These are phyloP conservation scores for Malurus melanocephalus DNA, from an alignment of 2,113 vertebrate genomes.

Conservation along the genomic window DNA sequence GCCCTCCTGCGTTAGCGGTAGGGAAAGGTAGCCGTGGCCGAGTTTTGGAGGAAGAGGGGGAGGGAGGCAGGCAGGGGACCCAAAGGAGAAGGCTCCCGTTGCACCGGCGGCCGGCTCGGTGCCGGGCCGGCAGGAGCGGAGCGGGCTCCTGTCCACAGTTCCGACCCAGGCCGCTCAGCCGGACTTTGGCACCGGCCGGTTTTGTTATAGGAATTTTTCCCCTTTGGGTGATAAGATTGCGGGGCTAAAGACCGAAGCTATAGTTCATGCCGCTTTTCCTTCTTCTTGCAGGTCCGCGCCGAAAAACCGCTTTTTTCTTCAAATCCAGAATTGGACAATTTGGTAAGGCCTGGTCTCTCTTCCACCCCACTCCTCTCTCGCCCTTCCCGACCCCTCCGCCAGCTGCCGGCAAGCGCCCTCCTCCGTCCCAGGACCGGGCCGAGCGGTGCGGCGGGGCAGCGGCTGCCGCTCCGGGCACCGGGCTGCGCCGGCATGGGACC, in stretches of 20 bases:
- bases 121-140: not conserved
- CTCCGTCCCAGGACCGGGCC: not conserved
- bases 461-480: not conserved
- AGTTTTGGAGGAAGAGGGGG: not conserved
- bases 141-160: not conserved
- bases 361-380: not conserved
- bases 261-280: constrained; percentile 21
- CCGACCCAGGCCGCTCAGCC: not conserved
- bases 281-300: constrained; percentile 85
- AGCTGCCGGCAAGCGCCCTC: not conserved
- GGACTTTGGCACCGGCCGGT: not conserved
- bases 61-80: not conserved
- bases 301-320: constrained; percentile 99
- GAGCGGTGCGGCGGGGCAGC: not conserved
- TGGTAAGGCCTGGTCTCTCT: constrained; percentile 81
- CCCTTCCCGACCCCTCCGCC: not conserved
- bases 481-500: not conserved
- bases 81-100: not conserved
- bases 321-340: constrained; percentile 98
- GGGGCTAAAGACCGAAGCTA: not conserved
- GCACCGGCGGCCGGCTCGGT: not conserved
- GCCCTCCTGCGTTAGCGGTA: not conserved
- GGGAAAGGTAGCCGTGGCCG: not conserved
- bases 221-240: not conserved
- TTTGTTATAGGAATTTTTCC: not conserved